Percentiles rank a stretch among this genome's conserved stretches.
phyloP scores from a whole-genome alignment of 2,797 vertebrate species.

The Rhinella marina region DNA sequence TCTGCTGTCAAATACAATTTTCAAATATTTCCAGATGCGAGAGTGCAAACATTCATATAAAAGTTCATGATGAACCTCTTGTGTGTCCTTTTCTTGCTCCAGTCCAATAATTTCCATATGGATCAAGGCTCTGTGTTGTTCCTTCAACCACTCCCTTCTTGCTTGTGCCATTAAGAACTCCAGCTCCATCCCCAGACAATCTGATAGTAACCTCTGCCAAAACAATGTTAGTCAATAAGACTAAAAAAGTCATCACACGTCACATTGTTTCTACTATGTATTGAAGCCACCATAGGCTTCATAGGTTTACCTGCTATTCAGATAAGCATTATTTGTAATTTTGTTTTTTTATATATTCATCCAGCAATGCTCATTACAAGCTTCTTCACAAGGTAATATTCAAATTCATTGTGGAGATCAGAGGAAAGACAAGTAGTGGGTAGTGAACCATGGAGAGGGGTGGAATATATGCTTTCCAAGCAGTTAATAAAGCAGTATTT shows the following conservation, averaged over 20 bases:
- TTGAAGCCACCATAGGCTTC: too few species aligned
- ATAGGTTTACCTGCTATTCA: too few species aligned
- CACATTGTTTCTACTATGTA: not conserved
- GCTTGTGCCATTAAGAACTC: constrained; percentile 77
- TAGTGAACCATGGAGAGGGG: too few species aligned
- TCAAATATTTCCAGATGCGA: not conserved
- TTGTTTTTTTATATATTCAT: too few species aligned
- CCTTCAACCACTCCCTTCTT: constrained; percentile 76
- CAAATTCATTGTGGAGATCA: too few species aligned
- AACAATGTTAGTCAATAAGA: constrained; percentile 12
- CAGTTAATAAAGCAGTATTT: too few species aligned
- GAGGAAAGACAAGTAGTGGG: too few species aligned
- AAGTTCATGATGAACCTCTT: constrained; percentile 26
- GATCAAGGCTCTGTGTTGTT: constrained; percentile 78
- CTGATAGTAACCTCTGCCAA: constrained; percentile 23
- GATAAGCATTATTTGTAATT: too few species aligned
- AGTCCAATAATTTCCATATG: constrained; percentile 76
- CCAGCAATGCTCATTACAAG: not conserved
- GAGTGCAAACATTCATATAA: not conserved
- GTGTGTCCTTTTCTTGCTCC: constrained; percentile 72
- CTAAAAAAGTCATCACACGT: not conserved
- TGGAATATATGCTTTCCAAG: too few species aligned
- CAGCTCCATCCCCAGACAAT: constrained; percentile 63
- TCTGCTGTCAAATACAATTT: not conserved
- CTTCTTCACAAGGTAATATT: not conserved